Evolutionary conservation across 2,797 vertebrate species (phyloP).

Genomic region (Iguana delicatissima): DNA sequence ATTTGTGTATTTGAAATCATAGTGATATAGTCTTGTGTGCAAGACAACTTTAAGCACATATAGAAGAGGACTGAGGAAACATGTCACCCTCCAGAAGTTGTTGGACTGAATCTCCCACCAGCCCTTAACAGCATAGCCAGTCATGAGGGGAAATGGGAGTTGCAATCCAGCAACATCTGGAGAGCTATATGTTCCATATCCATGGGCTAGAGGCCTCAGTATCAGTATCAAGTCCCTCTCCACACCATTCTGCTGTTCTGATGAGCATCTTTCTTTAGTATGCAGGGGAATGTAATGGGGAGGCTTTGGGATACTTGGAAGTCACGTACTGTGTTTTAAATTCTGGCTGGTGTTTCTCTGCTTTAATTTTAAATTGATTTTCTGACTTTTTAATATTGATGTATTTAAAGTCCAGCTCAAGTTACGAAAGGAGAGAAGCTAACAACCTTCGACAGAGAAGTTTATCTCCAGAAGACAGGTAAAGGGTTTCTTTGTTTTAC

Average conservation of each 20-base stretch:
- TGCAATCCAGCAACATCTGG: too few relatives aligned
- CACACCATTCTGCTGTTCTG: neutral
- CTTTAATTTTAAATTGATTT: neutral
- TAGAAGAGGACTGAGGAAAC: too few relatives aligned
- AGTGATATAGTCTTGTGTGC: neutral
- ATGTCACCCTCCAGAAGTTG: too few relatives aligned
- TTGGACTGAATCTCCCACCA: too few relatives aligned
- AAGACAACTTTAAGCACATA: neutral
- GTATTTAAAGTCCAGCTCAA: slow-evolving; percentile 76
- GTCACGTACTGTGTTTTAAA: neutral
- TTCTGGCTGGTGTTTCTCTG: neutral
- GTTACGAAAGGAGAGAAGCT: slow-evolving; percentile 76
- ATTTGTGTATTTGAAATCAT: neutral
- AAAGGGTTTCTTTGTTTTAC: slow-evolving; percentile 49
- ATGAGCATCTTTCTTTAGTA: neutral
- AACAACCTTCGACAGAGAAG: slow-evolving; percentile 73
- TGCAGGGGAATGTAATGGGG: neutral
- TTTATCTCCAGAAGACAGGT: slow-evolving; percentile 84
- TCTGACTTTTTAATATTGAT: slow-evolving; percentile 1
- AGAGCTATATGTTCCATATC: too few relatives aligned
- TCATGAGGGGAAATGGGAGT: too few relatives aligned
- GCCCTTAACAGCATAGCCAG: too few relatives aligned
- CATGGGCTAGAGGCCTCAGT: neutral
- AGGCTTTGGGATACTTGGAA: neutral
- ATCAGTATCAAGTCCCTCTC: neutral